Base-by-base conservation (phyloP, 1,140 invertebrate species). In the Linepithema humile region DNA sequence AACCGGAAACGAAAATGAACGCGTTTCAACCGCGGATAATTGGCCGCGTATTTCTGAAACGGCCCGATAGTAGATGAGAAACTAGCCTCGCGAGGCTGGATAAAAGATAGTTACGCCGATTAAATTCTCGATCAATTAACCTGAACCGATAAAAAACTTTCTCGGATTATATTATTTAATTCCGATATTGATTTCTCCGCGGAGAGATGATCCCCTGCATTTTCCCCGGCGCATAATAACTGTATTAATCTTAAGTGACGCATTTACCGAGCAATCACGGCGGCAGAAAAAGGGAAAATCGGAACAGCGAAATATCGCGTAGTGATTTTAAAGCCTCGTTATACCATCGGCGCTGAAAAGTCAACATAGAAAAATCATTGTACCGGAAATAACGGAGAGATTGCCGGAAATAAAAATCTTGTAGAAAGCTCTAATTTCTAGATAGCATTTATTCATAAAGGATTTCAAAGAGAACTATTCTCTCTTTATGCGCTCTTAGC, bases 1-100 rank as follows among this genome's bases (percentile, higher is more conserved):
- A 29, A 57, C 64, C 75, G 64, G 75, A 80, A 80, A 80, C 48
- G 64, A 80, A 80, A 80, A 69, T 80, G 64, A 80, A 80, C 75
- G 75, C 38, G 64, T 80, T 80, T 70, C 43, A 45, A 38, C 38
- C 38, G n/a, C n/a, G 75, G 64, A 62, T 80, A 80, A 70, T 80
- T 57, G 15, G 9, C 15, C 10, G 43, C 6, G 0, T 6, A 40
- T 40, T 40, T 29, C 55, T 35, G n/a, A 32, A 59, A 1, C 29
- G 9, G 6, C 17, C 29, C 6, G 69, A 10, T 6, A 23, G 50
- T 1, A 23, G 55, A 60, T 60, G 35, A 15, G n/a, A 20, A 38
- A 74, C 32, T 29, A n/a, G 38, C 64, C 12, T 64, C n/a, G n/a
- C 17, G 32, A 35, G 59, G n/a, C n/a, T n/a, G n/a, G n/a, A n/a